Evolutionary conservation across 1,140 invertebrate genomes (phyloP), one percentile per base, ranked within the genome.

Genomic region (Drosophila rhopaloa): DNA sequence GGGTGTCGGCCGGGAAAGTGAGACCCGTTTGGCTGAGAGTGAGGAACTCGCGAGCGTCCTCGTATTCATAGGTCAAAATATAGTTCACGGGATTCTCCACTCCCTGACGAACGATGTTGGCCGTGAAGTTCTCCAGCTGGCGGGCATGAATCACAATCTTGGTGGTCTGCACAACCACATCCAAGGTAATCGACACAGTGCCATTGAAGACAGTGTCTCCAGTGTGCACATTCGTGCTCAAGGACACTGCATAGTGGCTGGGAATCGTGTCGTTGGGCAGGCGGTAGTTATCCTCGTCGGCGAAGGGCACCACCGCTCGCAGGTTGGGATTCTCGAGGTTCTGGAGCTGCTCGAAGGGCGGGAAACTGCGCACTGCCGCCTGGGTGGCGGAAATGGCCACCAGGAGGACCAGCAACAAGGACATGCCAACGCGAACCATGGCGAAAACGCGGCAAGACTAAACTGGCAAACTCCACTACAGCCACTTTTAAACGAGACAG

Each of bases 211-310:
- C 82, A 5, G 66, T 92, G 0, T 92, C 91, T 0, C 92, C 93
- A 10, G 91, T 91, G 41, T 93, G 92, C 0, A 96, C 93, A 73
- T 96, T 93, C 0, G 96, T 94, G 76, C 93, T 93, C 0, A 96
- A 92, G 10, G 91, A 92, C 1, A 96, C 91, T 43, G 95, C 94
- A 79, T 96, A 96, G 76, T 95, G 94, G 4, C 94, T 82, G 0
- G 96, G 96, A 5, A 91, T 68, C 0, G 95, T 93, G n/a, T 93
- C 80, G 6, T 76, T 88, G 0, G 95, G 94, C 9, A 97, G 93
- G 1, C 95, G 93, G 76, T 95, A 95, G 8, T 88, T 83, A 4
- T 48, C 53, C 4, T 72, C 81, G 9, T 76, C 81, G 13, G 67
- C 76, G 27, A 57, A 53, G 40, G 68, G 54, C 1, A 47, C 14